Evolutionary conservation across 2,888 invertebrate species (phyloP).

Genomic region (Nephrotoma appendiculata): DNA sequence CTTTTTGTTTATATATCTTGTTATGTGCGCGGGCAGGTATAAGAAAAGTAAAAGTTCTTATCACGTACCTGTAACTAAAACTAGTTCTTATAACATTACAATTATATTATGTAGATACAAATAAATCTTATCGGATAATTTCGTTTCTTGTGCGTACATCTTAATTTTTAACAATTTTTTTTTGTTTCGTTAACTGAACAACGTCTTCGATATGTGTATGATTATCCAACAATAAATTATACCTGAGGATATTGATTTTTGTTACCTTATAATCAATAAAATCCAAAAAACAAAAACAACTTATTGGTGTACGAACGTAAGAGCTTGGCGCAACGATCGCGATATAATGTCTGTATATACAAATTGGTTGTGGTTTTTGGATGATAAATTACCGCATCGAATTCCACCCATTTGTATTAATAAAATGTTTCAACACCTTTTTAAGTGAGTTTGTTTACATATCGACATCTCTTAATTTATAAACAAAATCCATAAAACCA

Average conservation of each 20-base stretch:
- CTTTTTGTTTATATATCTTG: background rate
- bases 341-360: background rate
- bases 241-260: background rate
- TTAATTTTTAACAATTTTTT: background rate
- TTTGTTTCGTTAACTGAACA: background rate
- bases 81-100: background rate
- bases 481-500: background rate
- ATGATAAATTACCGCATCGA: background rate
- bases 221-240: background rate
- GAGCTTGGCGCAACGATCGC: background rate
- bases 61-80: background rate
- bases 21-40: background rate
- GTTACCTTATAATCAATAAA: background rate
- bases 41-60: background rate
- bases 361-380: background rate
- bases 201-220: background rate
- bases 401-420: background rate
- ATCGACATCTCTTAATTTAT: background rate
- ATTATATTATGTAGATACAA: background rate
- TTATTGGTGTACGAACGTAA: background rate
- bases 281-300: background rate
- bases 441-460: background rate
- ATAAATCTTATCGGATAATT: background rate
- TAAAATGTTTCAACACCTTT: background rate
- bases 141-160: background rate